These are phyloP conservation scores for Liodrosophila aerea DNA, from an alignment of 2,888 invertebrate genomes.

Conservation along the genomic window DNA sequence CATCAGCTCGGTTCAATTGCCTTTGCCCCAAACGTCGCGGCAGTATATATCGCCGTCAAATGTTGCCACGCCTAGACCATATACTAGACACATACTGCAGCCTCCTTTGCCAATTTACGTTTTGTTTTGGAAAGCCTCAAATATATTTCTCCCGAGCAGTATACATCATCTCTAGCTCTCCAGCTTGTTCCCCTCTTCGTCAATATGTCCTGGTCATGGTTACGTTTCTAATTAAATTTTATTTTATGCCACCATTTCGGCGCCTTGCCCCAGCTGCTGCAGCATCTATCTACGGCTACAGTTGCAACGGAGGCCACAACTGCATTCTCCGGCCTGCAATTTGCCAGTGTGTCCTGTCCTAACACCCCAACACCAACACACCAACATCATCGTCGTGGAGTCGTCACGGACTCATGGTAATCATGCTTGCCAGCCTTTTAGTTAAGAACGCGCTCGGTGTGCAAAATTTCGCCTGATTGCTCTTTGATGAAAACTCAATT, in stretches of 20 bases:
- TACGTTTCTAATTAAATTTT: constrained; percentile 77
- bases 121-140: too few relatives aligned
- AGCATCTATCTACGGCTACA: constrained; percentile 2
- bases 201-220: constrained; percentile 38
- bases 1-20: constrained; percentile 62
- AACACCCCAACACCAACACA: too few relatives aligned
- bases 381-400: constrained; percentile 12
- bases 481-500: constrained; percentile 79
- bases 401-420: background rate
- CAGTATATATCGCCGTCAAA: constrained; percentile 49
- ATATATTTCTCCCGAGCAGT: too few relatives aligned
- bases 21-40: constrained; percentile 2
- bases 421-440: constrained; percentile 51
- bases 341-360: too few relatives aligned
- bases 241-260: constrained; percentile 78
- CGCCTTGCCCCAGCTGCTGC: constrained; percentile 31
- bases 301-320: constrained; percentile 4
- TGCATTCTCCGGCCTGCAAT: constrained; percentile 24
- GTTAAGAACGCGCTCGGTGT: constrained; percentile 76
- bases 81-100: too few relatives aligned
- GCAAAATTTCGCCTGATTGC: constrained; percentile 77
- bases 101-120: too few relatives aligned
- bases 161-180: background rate
- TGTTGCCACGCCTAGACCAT: background rate
- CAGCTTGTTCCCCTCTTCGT: background rate